These are phyloP conservation scores for Paramormyrops kingsleyae DNA, from an alignment of 2,113 vertebrate genomes.

Conservation along the genomic window DNA sequence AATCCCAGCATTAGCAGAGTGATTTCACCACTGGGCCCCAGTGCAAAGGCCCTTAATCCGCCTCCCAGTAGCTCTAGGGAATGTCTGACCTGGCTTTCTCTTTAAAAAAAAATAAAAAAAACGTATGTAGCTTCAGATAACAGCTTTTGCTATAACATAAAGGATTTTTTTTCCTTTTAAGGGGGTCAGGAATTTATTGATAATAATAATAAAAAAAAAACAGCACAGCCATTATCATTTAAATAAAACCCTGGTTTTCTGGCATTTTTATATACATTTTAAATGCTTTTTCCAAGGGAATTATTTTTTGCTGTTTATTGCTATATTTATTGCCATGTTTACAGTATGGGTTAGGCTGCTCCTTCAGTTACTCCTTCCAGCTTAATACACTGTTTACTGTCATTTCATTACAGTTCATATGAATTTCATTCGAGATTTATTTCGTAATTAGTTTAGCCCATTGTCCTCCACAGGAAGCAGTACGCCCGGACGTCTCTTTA, in stretches of 20 bases:
- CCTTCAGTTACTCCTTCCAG: not conserved
- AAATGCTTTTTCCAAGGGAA: not conserved
- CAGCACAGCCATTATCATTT: not conserved
- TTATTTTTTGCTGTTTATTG: not conserved
- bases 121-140: not conserved
- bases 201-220: not conserved
- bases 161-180: not conserved
- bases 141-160: not conserved
- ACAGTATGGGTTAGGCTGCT: not conserved
- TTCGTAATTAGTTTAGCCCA: not conserved
- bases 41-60: not conserved
- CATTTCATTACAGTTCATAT: not conserved
- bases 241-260: not conserved
- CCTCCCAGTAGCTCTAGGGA: not conserved
- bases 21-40: not conserved
- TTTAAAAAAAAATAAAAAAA: not conserved
- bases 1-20: not conserved
- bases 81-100: not conserved
- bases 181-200: not conserved
- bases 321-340: not conserved
- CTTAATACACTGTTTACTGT: not conserved
- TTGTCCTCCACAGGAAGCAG: not conserved
- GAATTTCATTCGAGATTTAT: not conserved
- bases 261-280: not conserved
- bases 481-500: not conserved